Evolutionary conservation across 2,797 vertebrate species (phyloP), one percentile per base, ranked within the genome.

Genomic region (Pangasius sanitwongsei): DNA sequence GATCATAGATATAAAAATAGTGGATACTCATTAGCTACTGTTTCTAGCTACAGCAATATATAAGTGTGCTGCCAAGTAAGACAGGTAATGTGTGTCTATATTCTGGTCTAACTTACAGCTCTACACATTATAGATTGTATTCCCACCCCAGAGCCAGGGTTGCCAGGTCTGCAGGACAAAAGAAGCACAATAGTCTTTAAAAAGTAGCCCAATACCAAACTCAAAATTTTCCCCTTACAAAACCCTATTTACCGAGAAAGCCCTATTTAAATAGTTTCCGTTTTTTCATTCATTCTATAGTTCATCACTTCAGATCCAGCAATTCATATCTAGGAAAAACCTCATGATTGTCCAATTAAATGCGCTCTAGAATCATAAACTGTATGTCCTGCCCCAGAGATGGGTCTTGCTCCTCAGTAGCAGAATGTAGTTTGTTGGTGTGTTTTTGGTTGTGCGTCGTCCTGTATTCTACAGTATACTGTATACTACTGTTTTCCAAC

Each of bases 151-250:
- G 28, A 80, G 8, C 2, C 50, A 80, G 50, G n/a, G n/a, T 57
- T 57, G n/a, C 50, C 53, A 59, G n/a, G 80, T 55, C 77, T 77
- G 5, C 50, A 57, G 7, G 50, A 57, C 31, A 61, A 63, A 83
- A 55, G 77, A 18, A 81, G 16, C n/a, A 57, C 18, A 57, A 78
- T 18, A 53, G 6, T n/a, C 48, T 78, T n/a, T 74, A 44, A 25
- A 44, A 53, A 18, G 1, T 77, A 53, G 28, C 75, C 28, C n/a
- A 25, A 44, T 23, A 41, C 20, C 8, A 74, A 72, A 44, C 41
- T 44, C 37, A 18, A 55, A 78, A 55, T 18, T 0, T 74, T 91
- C 92, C 93, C 15, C n/a, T 82, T 7, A 7, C 28, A 55, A 80
- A 31, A 31, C 8, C 8, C 7, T 34, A 57, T 23, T 37, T 59